phyloP scores from a whole-genome alignment of 2,113 vertebrate species.

The Phocoena phocoena region DNA sequence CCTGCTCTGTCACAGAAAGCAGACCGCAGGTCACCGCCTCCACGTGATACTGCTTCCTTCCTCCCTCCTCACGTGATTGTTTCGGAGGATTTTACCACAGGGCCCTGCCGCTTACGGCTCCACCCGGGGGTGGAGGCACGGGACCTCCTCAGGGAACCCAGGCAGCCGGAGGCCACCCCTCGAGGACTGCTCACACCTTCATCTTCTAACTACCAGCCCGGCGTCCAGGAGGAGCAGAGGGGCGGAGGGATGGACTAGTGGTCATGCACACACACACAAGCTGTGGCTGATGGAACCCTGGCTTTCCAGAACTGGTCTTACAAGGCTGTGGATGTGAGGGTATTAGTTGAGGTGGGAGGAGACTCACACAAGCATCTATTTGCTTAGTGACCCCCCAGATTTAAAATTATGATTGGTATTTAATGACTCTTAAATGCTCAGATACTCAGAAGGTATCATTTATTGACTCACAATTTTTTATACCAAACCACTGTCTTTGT shows the following conservation, averaged over 20 bases:
- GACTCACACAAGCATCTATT: rapidly evolving
- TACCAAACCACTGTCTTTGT: neutral
- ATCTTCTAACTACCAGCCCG: neutral
- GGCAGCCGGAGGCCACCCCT: slow-evolving; percentile 13
- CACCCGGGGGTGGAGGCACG: slow-evolving; percentile 2
- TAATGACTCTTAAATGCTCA: neutral
- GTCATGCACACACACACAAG: neutral
- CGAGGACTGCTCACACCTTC: slow-evolving; percentile 30
- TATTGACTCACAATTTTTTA: neutral
- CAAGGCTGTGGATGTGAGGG: neutral
- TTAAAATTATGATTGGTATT: neutral
- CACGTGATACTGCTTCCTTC: slow-evolving; percentile 86
- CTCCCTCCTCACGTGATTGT: slow-evolving; percentile 73
- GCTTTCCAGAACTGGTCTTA: neutral
- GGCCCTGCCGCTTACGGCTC: slow-evolving; percentile 55
- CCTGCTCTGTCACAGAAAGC: slow-evolving; percentile 73
- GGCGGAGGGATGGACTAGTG: neutral
- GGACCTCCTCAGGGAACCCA: slow-evolving; percentile 66
- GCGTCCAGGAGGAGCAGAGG: neutral
- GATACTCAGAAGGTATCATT: neutral
- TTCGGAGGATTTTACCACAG: slow-evolving; percentile 75
- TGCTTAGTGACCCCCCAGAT: neutral
- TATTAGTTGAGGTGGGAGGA: neutral
- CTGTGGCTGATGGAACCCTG: neutral
- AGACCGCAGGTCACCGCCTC: slow-evolving; percentile 47